Evolutionary conservation across 2,888 invertebrate genomes (phyloP).

Genomic region (Oscheius sp.): DNA sequence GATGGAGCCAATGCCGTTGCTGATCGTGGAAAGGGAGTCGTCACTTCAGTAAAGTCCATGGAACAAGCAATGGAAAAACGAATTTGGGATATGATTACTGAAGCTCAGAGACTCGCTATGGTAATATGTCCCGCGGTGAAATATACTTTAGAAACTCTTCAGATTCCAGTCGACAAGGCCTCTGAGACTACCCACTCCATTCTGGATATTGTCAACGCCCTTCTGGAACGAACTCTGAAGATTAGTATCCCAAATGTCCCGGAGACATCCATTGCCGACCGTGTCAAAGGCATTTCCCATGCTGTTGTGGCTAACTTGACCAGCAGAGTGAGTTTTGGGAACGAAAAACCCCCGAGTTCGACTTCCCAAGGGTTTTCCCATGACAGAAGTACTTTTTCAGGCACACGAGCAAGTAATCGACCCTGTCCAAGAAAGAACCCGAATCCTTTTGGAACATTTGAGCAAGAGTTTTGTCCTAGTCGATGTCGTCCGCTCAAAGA

Average conservation of each 20-base stretch:
- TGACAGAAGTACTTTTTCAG: constrained; percentile 20
- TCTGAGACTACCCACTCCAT: constrained; percentile 48
- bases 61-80: constrained; percentile 47
- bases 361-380: not conserved
- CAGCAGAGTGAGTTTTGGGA: constrained; percentile 40
- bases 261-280: constrained; percentile 39
- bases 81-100: constrained; percentile 44
- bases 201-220: constrained; percentile 49
- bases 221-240: constrained; percentile 44
- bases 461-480: constrained; percentile 52
- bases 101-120: constrained; percentile 52
- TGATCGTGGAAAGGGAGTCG: constrained; percentile 42
- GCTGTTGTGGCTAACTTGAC: constrained; percentile 44
- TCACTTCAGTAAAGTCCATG: constrained; percentile 38
- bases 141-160: not conserved
- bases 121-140: constrained; percentile 24
- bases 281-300: constrained; percentile 46
- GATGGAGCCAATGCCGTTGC: constrained; percentile 43
- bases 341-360: too few species aligned
- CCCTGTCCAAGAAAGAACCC: constrained; percentile 47
- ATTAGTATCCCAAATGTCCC: constrained; percentile 38
- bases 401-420: constrained; percentile 55
- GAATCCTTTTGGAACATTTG: constrained; percentile 47
- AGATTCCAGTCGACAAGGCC: constrained; percentile 48
- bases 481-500: constrained; percentile 49